Conservation (phyloP, 2,797 vertebrate species). For the Parambassis ranga region DNA sequence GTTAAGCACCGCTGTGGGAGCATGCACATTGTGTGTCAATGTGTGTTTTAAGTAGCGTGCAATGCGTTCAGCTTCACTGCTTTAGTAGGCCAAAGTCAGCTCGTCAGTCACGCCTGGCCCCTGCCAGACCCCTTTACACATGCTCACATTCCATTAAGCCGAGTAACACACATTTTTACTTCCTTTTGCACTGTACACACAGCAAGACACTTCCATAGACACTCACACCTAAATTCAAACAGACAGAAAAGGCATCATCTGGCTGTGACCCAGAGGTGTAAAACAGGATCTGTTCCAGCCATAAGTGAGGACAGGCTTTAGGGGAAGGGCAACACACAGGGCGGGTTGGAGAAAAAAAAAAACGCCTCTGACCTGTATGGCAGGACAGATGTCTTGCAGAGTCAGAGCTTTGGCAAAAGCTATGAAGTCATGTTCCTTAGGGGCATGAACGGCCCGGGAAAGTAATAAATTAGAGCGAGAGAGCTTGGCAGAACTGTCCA, state of each 20-base stretch:
- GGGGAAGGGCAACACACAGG: constrained; percentile 32
- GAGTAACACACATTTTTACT: constrained; percentile 35
- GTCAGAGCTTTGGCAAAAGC: constrained; percentile 34
- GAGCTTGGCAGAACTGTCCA: constrained; percentile 19
- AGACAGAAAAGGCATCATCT: constrained; percentile 11
- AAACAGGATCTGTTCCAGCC: constrained; percentile 44
- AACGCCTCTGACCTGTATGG: constrained; percentile 35
- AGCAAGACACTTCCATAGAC: constrained; percentile 3
- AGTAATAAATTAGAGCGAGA: constrained; percentile 38
- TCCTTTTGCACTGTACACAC: constrained; percentile 1
- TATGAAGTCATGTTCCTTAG: constrained; percentile 47
- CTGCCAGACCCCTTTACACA: constrained; percentile 56
- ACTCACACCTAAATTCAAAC: constrained; percentile 3
- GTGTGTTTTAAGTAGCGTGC: constrained; percentile 35
- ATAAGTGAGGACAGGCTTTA: constrained; percentile 9
- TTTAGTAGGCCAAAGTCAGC: constrained; percentile 48
- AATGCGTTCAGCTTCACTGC: constrained; percentile 43
- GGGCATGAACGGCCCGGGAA: constrained; percentile 11
- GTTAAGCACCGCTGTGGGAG: constrained; percentile 35
- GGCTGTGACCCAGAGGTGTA: constrained; percentile 42
- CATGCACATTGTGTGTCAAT: constrained; percentile 19
- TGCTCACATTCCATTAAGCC: constrained; percentile 48
- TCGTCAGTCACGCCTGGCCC: constrained; percentile 61
- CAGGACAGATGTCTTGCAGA: constrained; percentile 49
- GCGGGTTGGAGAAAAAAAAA: constrained; percentile 15